phyloP scores from a whole-genome alignment of 2,888 invertebrate species.

The Erannis defoliaria region DNA sequence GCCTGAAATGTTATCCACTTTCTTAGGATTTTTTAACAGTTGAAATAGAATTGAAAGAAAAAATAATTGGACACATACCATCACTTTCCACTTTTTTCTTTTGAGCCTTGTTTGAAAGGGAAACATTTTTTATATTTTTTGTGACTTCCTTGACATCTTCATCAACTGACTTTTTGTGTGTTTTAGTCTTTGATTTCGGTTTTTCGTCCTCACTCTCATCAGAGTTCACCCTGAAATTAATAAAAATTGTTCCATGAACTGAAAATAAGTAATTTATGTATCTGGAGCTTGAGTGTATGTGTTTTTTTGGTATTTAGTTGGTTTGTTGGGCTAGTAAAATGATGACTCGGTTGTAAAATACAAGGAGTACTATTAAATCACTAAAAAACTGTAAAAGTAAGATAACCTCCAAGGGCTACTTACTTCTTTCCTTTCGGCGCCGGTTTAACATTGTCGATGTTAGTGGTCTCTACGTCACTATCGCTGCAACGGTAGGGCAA shows the following conservation, averaged over 20 bases:
- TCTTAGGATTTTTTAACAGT: too few species aligned
- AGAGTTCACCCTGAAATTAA: conserved; percentile 70
- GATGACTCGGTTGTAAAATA: background rate
- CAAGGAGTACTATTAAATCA: background rate
- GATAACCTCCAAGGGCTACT: conserved; percentile 75
- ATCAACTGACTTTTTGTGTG: conserved; percentile 80
- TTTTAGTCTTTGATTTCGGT: conserved; percentile 77
- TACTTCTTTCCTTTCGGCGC: conserved; percentile 78
- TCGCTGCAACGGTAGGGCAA: conserved; percentile 82
- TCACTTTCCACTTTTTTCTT: conserved; percentile 79
- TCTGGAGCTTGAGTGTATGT: background rate
- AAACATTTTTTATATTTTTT: conserved; percentile 87
- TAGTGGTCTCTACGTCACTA: conserved; percentile 86
- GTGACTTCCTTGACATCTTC: conserved; percentile 83
- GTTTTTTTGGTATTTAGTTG: background rate
- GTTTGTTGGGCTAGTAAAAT: background rate
- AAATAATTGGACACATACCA: too few species aligned
- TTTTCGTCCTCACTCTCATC: conserved; percentile 83
- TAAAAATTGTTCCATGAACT: background rate
- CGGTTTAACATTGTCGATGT: conserved; percentile 74
- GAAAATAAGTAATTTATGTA: background rate
- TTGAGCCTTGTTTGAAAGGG: conserved; percentile 83
- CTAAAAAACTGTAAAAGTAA: conserved; percentile 17
- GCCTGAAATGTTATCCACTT: too few species aligned
- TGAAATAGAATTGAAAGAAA: too few species aligned